These are phyloP conservation scores for Mythimna lalbum DNA, from an alignment of 2,888 invertebrate species.

Conservation along the genomic window DNA sequence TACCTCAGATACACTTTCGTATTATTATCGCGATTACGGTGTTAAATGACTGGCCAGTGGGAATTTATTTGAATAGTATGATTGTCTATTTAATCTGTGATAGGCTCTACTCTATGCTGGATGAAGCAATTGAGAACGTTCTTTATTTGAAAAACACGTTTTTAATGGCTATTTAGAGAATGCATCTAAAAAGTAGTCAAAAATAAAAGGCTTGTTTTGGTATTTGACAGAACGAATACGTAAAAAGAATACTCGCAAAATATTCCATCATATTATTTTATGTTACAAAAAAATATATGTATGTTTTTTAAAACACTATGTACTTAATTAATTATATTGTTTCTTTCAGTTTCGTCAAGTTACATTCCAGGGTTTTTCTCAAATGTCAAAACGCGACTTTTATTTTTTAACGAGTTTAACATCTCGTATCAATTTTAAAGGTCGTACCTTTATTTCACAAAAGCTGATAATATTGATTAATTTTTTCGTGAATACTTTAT, in stretches of 20 bases:
- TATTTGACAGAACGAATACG: no score
- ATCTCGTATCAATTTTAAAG: not conserved
- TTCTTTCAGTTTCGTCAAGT: no score
- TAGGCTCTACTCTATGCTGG: constrained; percentile 1
- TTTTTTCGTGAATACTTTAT: constrained; percentile 22
- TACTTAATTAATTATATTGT: no score
- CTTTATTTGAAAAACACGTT: constrained; percentile 26
- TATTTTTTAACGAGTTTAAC: no score
- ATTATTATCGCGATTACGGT: constrained; percentile 71
- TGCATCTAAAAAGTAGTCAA: not conserved
- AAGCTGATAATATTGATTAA: constrained; percentile 25
- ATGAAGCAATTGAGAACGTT: constrained; percentile 31
- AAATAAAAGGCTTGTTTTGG: no score
- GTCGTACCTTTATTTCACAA: not conserved
- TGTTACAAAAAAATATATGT: no score
- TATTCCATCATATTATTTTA: no score
- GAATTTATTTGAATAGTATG: constrained; percentile 55
- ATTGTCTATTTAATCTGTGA: constrained; percentile 50
- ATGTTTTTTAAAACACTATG: no score
- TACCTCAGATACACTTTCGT: constrained; percentile 73
- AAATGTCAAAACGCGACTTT: no score
- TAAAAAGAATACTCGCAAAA: no score
- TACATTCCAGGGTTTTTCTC: no score
- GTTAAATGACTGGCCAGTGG: constrained; percentile 67
- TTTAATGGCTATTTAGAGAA: not conserved